Percentiles rank a stretch among this genome's conserved stretches.
Conservation (phyloP, 2,888 invertebrate species). For the Andricus curvator region DNA sequence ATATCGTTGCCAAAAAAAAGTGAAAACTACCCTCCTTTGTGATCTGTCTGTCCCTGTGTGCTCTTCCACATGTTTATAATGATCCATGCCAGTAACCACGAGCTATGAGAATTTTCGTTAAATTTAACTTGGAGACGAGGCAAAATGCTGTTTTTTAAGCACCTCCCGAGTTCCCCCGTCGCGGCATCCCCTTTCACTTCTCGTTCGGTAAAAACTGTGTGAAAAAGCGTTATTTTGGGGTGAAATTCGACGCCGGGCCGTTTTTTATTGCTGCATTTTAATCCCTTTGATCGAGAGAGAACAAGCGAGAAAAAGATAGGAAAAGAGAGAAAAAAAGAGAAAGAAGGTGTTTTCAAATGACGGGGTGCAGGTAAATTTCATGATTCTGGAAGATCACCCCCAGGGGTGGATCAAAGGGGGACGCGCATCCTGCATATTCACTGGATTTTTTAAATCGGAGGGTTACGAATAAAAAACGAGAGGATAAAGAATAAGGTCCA, state of each 20-base stretch:
- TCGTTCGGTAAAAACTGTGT: slow-evolving; percentile 57
- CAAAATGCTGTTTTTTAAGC: slow-evolving; percentile 48
- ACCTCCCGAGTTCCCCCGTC: slow-evolving; percentile 51
- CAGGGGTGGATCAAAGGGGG: slow-evolving; percentile 60
- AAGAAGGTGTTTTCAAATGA: slow-evolving; percentile 57
- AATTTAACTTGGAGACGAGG: slow-evolving; percentile 42
- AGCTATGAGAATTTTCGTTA: slow-evolving; percentile 51
- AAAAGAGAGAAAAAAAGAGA: slow-evolving; percentile 53
- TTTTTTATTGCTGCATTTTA: slow-evolving; percentile 48
- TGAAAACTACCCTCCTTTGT: slow-evolving; percentile 29
- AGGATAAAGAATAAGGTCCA: slow-evolving; percentile 58
- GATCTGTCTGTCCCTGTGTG: slow-evolving; percentile 25
- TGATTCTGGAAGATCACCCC: slow-evolving; percentile 73
- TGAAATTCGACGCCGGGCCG: slow-evolving; percentile 73
- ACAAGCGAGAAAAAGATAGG: slow-evolving; percentile 47
- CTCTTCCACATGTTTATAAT: slow-evolving; percentile 32
- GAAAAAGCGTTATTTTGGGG: slow-evolving; percentile 77
- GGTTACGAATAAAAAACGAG: slow-evolving; percentile 59
- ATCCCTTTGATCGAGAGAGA: slow-evolving; percentile 46
- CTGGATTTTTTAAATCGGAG: slow-evolving; percentile 66
- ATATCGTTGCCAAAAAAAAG: slow-evolving; percentile 14
- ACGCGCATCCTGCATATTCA: slow-evolving; percentile 77
- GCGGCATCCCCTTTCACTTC: slow-evolving; percentile 52
- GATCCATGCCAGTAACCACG: slow-evolving; percentile 6
- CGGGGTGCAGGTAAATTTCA: slow-evolving; percentile 75